phyloP scores from a whole-genome alignment of 2,797 vertebrate species.

The Tamandua tetradactyla region DNA sequence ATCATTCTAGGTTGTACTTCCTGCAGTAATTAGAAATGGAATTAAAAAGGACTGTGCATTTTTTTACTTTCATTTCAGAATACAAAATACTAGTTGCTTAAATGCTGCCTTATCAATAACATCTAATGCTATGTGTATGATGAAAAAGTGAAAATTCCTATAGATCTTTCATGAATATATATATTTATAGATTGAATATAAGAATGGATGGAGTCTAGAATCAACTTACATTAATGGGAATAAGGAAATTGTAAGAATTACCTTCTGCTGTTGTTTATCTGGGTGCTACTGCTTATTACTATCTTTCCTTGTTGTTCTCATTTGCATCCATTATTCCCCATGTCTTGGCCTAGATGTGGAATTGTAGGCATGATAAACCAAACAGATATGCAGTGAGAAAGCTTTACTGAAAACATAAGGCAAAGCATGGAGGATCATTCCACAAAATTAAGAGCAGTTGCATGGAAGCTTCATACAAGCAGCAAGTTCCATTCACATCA shows the following conservation, averaged over 20 bases:
- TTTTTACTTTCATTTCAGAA: background rate
- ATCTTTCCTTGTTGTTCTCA: background rate
- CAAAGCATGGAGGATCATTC: background rate
- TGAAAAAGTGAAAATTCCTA: background rate
- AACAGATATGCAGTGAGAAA: accelerated
- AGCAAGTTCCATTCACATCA: accelerated
- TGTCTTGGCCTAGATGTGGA: background rate
- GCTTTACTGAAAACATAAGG: background rate
- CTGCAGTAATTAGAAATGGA: constrained; percentile 11
- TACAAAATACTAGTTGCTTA: background rate
- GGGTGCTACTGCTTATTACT: background rate
- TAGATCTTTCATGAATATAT: background rate
- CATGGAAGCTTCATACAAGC: accelerated
- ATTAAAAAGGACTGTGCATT: constrained; percentile 3
- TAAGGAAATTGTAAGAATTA: accelerated
- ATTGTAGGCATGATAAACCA: background rate
- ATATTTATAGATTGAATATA: background rate
- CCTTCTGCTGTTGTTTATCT: background rate
- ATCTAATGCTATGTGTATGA: background rate
- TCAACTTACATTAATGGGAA: background rate
- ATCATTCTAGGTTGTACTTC: background rate
- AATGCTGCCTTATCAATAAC: background rate
- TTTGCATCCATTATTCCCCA: accelerated
- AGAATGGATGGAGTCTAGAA: background rate
- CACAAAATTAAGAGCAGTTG: background rate